Percentiles rank a stretch among this genome's conserved stretches.
These are phyloP conservation scores for Miniopterus natalensis DNA, from an alignment of 2,113 vertebrate genomes.

Conservation along the genomic window DNA sequence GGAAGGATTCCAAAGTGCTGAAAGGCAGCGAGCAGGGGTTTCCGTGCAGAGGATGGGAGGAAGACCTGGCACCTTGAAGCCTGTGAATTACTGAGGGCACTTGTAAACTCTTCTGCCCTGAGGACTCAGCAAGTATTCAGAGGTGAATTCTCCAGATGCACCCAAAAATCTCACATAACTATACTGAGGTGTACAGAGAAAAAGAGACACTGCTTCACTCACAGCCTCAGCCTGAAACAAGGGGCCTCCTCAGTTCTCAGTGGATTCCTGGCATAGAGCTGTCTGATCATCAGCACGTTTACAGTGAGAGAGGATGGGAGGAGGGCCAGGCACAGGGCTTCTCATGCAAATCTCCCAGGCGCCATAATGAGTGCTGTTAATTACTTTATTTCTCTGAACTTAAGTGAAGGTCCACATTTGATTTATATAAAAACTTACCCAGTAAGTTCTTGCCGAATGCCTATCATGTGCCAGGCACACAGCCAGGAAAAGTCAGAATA, in stretches of 20 bases:
- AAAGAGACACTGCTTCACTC: neutral
- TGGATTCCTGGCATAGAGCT: neutral
- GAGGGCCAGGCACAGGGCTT: neutral
- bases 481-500: neutral
- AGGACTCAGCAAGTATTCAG: neutral
- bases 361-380: neutral
- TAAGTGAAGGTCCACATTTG: neutral
- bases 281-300: neutral
- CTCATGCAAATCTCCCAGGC: neutral
- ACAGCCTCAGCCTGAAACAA: neutral
- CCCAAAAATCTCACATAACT: neutral
- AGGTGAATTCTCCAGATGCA: neutral
- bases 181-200: neutral
- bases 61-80: neutral
- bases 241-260: neutral
- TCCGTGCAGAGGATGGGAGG: neutral
- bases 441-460: neutral
- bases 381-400: constrained; percentile 11
- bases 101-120: neutral
- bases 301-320: neutral
- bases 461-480: neutral
- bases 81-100: neutral
- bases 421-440: neutral
- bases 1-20: neutral
- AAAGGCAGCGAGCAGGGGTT: neutral